A percentile compares a stretch with the other conserved stretches of the same genome.
Conservation (phyloP, 1,140 invertebrate species). For the Potamilus streckersoni region DNA sequence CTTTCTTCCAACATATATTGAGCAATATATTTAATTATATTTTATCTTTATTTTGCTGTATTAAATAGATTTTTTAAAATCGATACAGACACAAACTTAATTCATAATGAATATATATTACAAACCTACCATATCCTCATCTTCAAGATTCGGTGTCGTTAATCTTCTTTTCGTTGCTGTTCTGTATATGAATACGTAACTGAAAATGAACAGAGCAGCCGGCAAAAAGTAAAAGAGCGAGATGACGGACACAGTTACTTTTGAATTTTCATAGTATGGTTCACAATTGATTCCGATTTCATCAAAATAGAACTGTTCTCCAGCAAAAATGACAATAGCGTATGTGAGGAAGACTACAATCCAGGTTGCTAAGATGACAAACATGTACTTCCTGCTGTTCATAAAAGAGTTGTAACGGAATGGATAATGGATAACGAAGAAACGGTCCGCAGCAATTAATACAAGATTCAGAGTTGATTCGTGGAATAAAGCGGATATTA, state of each 20-base stretch:
- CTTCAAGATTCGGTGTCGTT: slow-evolving; percentile 1
- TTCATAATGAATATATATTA: too few relatives aligned
- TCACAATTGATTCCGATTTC: slow-evolving; percentile 39
- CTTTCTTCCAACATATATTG: too few relatives aligned
- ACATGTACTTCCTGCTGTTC: slow-evolving; percentile 23
- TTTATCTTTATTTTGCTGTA: too few relatives aligned
- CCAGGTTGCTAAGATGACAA: slow-evolving; percentile 28
- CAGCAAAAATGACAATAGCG: slow-evolving; percentile 27
- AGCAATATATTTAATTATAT: too few relatives aligned
- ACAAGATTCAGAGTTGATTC: slow-evolving; percentile 95
- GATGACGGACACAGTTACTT: slow-evolving; percentile 27
- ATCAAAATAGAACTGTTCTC: slow-evolving; percentile 35
- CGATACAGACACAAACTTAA: not conserved
- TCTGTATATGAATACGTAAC: slow-evolving; percentile 29
- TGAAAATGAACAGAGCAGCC: slow-evolving; percentile 26
- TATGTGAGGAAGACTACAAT: slow-evolving; percentile 32
- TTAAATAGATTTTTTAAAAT: not conserved
- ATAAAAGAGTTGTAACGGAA: slow-evolving; percentile 69
- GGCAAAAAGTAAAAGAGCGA: slow-evolving; percentile 36
- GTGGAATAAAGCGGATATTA: slow-evolving; percentile 82
- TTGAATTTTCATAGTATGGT: slow-evolving; percentile 27
- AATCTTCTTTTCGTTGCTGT: slow-evolving; percentile 22
- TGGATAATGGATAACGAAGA: slow-evolving; percentile 94
- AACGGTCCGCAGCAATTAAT: slow-evolving; percentile 94
- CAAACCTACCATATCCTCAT: slow-evolving; percentile 22